Conservation (phyloP, 2,888 invertebrate genomes). For the Acrobasis repandana region DNA sequence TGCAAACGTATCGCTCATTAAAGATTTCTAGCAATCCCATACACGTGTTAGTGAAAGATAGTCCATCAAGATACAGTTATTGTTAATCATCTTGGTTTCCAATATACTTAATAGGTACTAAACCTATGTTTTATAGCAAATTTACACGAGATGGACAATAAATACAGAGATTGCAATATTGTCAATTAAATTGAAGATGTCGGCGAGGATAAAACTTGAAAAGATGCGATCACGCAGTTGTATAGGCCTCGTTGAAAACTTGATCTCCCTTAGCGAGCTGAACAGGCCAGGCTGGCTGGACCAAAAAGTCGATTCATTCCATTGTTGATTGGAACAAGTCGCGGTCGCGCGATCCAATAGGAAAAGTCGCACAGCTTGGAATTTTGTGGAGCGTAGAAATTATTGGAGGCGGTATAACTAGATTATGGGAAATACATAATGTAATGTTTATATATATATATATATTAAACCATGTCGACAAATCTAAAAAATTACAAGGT, state of each 20-base stretch:
- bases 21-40: neutral
- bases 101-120: too few relatives aligned
- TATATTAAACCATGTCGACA: too few relatives aligned
- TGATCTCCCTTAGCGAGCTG: conserved; percentile 53
- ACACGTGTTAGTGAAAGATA: too few relatives aligned
- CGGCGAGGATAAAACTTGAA: conserved; percentile 1
- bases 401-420: conserved; percentile 52
- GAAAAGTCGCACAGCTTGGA: conserved; percentile 63
- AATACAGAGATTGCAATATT: neutral
- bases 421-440: conserved; percentile 15
- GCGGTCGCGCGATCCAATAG: conserved; percentile 63
- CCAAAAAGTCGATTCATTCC: conserved; percentile 76
- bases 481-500: too few relatives aligned
- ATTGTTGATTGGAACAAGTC: conserved; percentile 78
- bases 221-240: conserved; percentile 10
- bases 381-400: conserved; percentile 44
- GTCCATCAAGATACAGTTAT: too few relatives aligned
- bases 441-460: too few relatives aligned
- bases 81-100: too few relatives aligned
- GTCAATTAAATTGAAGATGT: conserved; percentile 1
- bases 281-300: conserved; percentile 51
- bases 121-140: too few relatives aligned
- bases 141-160: neutral
- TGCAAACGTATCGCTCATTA: neutral
- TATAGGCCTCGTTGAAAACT: conserved; percentile 51